phyloP scores from a whole-genome alignment of 2,797 vertebrate genomes.

The Scyliorhinus canicula region DNA sequence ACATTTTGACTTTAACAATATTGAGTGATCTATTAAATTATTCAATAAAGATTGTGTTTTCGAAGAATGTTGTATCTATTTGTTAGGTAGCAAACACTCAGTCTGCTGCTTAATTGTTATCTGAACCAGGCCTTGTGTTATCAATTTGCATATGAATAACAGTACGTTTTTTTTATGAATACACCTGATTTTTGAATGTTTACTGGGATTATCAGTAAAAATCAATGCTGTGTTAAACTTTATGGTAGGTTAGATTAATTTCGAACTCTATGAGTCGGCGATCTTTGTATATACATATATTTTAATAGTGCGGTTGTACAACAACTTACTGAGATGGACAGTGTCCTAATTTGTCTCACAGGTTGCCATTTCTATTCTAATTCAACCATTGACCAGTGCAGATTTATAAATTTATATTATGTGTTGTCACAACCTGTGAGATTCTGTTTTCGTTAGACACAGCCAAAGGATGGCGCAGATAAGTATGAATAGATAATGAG shows the following conservation, averaged over 20 bases:
- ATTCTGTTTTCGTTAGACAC: neutral
- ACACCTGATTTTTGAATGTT: neutral
- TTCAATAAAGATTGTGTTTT: conserved; percentile 27
- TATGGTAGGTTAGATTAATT: neutral
- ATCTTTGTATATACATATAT: neutral
- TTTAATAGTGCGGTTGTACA: neutral
- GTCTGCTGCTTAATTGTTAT: neutral
- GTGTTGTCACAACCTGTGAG: conserved; percentile 5
- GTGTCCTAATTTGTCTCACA: neutral
- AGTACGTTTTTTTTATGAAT: neutral
- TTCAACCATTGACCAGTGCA: neutral
- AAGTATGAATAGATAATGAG: neutral
- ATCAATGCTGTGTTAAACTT: neutral
- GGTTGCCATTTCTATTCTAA: no score
- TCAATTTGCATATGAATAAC: neutral
- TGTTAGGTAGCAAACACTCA: neutral
- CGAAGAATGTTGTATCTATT: conserved; percentile 7
- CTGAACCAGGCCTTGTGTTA: neutral
- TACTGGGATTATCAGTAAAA: neutral
- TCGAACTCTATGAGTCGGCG: neutral
- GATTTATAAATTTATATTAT: neutral
- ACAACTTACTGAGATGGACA: neutral
- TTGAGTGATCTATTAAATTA: neutral
- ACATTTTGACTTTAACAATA: neutral
- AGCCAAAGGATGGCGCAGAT: no score